These are phyloP conservation scores for Tinea trinotella DNA, from an alignment of 2,888 invertebrate genomes.

Conservation along the genomic window DNA sequence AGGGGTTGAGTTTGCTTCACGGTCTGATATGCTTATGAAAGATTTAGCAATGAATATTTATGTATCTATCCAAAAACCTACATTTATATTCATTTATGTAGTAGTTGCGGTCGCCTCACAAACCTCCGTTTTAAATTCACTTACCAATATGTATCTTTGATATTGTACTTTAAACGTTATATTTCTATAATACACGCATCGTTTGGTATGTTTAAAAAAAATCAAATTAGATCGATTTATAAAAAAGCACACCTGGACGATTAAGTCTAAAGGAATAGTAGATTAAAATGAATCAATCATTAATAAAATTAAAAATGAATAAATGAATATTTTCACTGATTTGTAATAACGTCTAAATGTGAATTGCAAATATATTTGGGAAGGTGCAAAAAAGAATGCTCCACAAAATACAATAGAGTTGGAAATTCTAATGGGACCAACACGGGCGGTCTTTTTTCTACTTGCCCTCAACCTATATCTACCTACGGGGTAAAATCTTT, in stretches of 20 bases:
- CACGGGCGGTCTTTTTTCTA: constrained; percentile 68
- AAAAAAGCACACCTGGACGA: too few species aligned
- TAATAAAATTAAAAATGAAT: background rate
- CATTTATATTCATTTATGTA: too few species aligned
- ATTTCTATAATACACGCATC: too few species aligned
- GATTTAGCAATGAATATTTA: background rate
- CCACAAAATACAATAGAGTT: constrained; percentile 63
- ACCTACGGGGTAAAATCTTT: constrained; percentile 65
- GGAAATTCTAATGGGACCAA: constrained; percentile 56
- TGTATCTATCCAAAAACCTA: too few species aligned
- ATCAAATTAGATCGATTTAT: too few species aligned
- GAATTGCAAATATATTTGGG: constrained; percentile 53
- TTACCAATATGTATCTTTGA: too few species aligned
- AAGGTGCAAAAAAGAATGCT: constrained; percentile 69
- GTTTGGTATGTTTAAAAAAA: too few species aligned
- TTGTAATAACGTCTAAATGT: constrained; percentile 6
- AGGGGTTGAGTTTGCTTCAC: constrained; percentile 3
- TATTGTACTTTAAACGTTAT: too few species aligned
- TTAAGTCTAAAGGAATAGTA: too few species aligned
- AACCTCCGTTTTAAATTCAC: too few species aligned
- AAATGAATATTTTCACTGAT: constrained; percentile 5
- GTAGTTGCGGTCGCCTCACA: too few species aligned
- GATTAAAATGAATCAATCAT: too few species aligned
- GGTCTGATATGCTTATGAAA: constrained; percentile 4
- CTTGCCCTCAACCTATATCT: constrained; percentile 36